A percentile compares a stretch with the other conserved stretches of the same genome.
Conservation (phyloP, 2,797 vertebrate genomes). For the Sebastes paucispinis region DNA sequence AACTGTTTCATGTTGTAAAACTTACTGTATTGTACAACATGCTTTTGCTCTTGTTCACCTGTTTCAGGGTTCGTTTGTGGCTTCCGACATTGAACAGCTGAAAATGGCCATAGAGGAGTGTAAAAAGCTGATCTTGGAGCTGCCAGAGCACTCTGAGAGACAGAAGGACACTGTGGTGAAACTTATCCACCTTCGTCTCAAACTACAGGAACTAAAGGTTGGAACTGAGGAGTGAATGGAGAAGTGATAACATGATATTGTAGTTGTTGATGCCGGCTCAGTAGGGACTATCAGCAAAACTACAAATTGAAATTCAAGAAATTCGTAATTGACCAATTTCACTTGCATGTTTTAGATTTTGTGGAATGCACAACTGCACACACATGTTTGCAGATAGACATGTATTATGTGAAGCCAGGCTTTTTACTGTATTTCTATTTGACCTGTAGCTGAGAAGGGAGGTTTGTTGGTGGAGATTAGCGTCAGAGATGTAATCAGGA, state of each 20-base stretch:
- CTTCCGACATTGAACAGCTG: conserved; percentile 90
- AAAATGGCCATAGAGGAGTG: conserved; percentile 94
- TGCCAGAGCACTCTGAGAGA: conserved; percentile 93
- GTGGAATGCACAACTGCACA: not conserved
- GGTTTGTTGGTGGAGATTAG: not conserved
- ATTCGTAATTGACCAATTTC: not conserved
- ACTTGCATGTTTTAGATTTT: not conserved
- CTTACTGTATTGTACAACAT: not conserved
- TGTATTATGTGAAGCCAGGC: not conserved
- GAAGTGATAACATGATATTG: not conserved
- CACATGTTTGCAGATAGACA: not conserved
- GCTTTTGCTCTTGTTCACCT: not conserved
- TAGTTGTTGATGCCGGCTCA: not conserved
- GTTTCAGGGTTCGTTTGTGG: conserved; percentile 89
- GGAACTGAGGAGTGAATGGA: conserved; percentile 1
- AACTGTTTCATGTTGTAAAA: not conserved
- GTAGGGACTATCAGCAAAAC: not conserved
- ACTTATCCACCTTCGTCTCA: conserved; percentile 96
- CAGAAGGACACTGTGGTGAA: conserved; percentile 95
- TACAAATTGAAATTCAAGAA: not conserved
- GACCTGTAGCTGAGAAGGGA: not conserved
- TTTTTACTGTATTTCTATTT: not conserved
- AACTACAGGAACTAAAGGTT: conserved; percentile 97
- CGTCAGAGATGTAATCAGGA: not conserved
- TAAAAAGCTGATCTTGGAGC: conserved; percentile 90